Percentiles rank a stretch among this genome's conserved stretches.
These are phyloP conservation scores for Apis laboriosa DNA, from an alignment of 1,140 invertebrate species.

Conservation along the genomic window DNA sequence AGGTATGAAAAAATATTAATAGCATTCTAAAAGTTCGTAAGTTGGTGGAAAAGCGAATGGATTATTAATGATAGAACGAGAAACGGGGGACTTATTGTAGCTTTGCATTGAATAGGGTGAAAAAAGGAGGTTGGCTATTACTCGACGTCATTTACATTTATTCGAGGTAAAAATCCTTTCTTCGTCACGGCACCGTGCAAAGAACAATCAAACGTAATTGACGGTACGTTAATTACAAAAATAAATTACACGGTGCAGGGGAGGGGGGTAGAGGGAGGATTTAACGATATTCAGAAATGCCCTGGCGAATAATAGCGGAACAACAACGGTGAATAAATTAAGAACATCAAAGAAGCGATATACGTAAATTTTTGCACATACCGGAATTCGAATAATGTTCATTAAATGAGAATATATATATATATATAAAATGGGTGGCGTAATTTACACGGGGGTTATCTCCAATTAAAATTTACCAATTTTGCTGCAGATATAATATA, in stretches of 20 bases:
- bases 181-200: too few relatives aligned
- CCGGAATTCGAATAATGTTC: not conserved
- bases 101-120: not conserved
- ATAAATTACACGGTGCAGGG: not conserved
- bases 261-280: too few relatives aligned
- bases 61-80: conserved; percentile 42
- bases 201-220: conserved; percentile 17
- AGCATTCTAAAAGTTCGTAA: conserved; percentile 36
- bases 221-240: conserved; percentile 22
- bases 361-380: not conserved
- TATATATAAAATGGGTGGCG: not conserved
- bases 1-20: conserved; percentile 50
- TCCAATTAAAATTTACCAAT: conserved; percentile 1
- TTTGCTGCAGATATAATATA: not conserved
- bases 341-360: conserved; percentile 12
- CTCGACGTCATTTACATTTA: conserved; percentile 22
- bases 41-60: conserved; percentile 35
- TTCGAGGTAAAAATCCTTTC: not conserved
- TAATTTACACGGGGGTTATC: not conserved
- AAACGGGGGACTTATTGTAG: conserved; percentile 19
- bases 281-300: conserved; percentile 10
- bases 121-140: not conserved
- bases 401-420: not conserved
- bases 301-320: not conserved
- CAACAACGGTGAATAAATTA: conserved; percentile 7